These are phyloP conservation scores for Lota lota DNA, from an alignment of 2,113 vertebrate species.

Conservation along the genomic window DNA sequence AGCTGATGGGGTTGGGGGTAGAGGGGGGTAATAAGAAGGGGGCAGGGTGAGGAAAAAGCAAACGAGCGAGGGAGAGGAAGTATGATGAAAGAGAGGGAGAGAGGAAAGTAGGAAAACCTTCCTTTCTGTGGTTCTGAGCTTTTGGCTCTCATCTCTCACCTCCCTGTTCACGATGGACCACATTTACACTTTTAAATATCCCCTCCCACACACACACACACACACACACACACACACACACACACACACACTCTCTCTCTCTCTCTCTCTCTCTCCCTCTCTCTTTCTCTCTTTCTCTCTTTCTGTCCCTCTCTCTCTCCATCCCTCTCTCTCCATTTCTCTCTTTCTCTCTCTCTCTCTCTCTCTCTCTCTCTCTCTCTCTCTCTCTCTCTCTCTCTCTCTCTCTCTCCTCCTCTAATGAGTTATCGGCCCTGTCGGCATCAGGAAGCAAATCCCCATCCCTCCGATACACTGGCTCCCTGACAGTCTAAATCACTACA, in stretches of 20 bases:
- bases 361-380: conserved; percentile 32
- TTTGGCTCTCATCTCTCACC: conserved; percentile 30
- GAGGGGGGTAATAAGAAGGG: conserved; percentile 8
- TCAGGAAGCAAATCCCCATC: conserved; percentile 65
- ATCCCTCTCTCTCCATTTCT: background rate
- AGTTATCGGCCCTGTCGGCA: conserved; percentile 68
- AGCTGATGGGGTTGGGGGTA: background rate
- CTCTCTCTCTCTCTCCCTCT: background rate
- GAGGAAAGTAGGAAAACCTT: conserved; percentile 26
- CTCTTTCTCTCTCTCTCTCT: background rate
- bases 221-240: too few relatives aligned
- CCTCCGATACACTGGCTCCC: conserved; percentile 58
- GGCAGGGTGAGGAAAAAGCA: conserved; percentile 26
- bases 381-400: conserved; percentile 46
- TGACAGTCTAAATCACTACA: conserved; percentile 59
- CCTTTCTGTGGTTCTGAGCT: conserved; percentile 23
- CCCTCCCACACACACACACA: background rate
- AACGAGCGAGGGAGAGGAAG: conserved; percentile 9
- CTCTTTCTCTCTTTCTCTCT: background rate
- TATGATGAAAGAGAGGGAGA: conserved; percentile 11
- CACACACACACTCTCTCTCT: background rate
- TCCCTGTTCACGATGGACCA: background rate
- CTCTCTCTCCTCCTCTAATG: conserved; percentile 53
- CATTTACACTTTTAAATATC: too few relatives aligned
- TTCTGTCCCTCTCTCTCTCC: background rate